Base-by-base conservation (phyloP, 2,797 vertebrate species). In the Sebastes wilsoni region DNA sequence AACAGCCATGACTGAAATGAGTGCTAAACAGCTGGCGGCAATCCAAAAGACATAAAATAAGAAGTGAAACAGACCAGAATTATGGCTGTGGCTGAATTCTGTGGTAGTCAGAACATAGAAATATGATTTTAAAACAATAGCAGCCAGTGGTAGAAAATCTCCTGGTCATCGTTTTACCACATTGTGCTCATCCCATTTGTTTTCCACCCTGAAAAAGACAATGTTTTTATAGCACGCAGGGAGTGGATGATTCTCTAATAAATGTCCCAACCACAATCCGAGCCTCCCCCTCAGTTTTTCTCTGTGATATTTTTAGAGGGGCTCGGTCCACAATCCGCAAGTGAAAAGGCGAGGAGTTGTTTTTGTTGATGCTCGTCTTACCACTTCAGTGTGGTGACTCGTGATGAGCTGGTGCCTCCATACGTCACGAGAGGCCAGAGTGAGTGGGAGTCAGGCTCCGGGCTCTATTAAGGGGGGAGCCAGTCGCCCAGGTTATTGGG, bases 361-460 rank as follows among this genome's bases (percentile, higher is more conserved):
- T 95, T 95, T 90, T 94, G 92, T 93, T 91, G 86, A 90, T 91
- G 84, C 71, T 83, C 52, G 75, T 90, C 90, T 91, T 88, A 94
- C 94, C 93, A 87, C 95, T 91, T 90, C 91, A 89, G 81, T 93
- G 93, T 84, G 89, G 93, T 93, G 91, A 93, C 89, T 91, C 16
- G 77, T 87, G 87, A 92, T 91, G 91, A 88, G 87, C 72, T 86
- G 90, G 86, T 93, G 89, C 75, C 91, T 89, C 81, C 79, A 46
- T 94, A 94, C 94, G 93, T 93, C 92, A 94, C 83, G 11, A 74
- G 75, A 82, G 72, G 79, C 87, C 84, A 68, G 70, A 74, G 66
- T 89, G 94, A 93, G 95, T 95, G 92, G 95, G 95, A 86, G 93
- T 87, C 75, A 87, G 93, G 94, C 93, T 95, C 92, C 94, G 70